These are phyloP conservation scores for Alosa sapidissima DNA, from an alignment of 2,797 vertebrate species.

Conservation along the genomic window DNA sequence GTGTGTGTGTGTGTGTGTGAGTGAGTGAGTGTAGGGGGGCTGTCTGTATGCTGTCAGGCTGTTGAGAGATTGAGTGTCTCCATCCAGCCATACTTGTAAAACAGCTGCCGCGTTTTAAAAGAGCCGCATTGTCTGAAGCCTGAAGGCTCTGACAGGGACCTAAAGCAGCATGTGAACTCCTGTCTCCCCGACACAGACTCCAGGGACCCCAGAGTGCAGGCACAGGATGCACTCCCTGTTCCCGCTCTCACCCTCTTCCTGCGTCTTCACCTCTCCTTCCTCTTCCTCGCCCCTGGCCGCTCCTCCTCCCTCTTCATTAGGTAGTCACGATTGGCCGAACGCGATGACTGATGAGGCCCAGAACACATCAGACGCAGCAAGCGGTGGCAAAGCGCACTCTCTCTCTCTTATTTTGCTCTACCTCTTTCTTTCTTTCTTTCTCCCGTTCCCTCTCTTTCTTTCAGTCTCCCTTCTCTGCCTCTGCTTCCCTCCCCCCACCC, in stretches of 20 bases:
- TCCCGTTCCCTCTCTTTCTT: background rate
- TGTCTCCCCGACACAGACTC: background rate
- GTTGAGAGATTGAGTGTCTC: conserved; percentile 12
- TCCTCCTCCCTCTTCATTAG: background rate
- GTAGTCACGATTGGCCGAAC: conserved; percentile 23
- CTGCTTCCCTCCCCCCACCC: background rate
- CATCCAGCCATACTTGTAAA: background rate
- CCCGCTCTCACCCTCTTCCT: background rate
- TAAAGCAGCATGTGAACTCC: background rate
- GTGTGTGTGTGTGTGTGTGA: background rate
- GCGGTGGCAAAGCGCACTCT: conserved; percentile 29
- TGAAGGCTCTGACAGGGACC: background rate
- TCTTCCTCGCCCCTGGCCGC: background rate
- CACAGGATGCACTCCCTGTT: background rate
- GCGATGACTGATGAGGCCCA: conserved; percentile 14
- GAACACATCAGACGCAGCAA: background rate
- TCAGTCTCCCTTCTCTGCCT: background rate
- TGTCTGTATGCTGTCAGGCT: background rate
- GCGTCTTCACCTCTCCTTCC: background rate
- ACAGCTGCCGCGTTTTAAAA: background rate
- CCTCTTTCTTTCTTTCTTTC: background rate
- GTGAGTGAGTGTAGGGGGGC: background rate
- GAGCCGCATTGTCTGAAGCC: background rate
- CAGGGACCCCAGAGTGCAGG: background rate
- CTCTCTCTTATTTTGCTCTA: background rate